A percentile compares a stretch with the other conserved stretches of the same genome.
Conservation (phyloP, 1,140 invertebrate genomes). For the Periplaneta americana region DNA sequence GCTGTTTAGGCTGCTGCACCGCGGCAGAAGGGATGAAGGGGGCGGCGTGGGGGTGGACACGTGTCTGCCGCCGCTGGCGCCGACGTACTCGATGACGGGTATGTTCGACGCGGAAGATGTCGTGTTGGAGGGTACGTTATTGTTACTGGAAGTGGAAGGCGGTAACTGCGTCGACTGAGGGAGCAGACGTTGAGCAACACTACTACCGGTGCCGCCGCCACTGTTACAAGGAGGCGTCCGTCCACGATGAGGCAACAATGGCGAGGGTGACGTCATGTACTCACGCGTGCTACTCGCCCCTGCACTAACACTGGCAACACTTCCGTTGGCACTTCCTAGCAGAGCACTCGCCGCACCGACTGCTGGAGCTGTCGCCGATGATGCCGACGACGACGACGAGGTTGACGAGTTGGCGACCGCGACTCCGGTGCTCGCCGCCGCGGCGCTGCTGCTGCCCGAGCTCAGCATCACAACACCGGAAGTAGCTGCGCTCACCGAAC, state of each 20-base stretch:
- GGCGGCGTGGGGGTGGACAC: slow-evolving; percentile 54
- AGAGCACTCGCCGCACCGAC: background rate
- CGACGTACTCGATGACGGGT: slow-evolving; percentile 42
- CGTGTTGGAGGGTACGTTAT: too few relatives aligned
- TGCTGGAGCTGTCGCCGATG: background rate
- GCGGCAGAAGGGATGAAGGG: slow-evolving; percentile 40
- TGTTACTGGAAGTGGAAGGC: slow-evolving; percentile 1
- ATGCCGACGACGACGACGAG: background rate
- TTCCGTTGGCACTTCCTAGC: too few relatives aligned
- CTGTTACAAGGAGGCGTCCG: slow-evolving; percentile 40
- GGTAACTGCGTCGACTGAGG: background rate
- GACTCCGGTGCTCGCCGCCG: background rate
- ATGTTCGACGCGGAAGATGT: slow-evolving; percentile 1
- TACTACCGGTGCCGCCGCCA: slow-evolving; percentile 36
- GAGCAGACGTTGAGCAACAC: slow-evolving; percentile 34
- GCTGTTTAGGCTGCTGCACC: slow-evolving; percentile 26
- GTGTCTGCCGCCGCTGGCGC: slow-evolving; percentile 46
- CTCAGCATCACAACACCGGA: background rate
- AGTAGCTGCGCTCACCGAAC: background rate
- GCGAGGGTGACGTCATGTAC: slow-evolving; percentile 23
- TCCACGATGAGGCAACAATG: slow-evolving; percentile 37
- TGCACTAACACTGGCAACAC: background rate
- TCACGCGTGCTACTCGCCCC: background rate
- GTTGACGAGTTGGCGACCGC: background rate
- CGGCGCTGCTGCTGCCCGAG: background rate